phyloP scores from a whole-genome alignment of 2,113 vertebrate genomes.

The pig (Sus scrofa) region T2T-Sscrofa CM000818.6:44072001-44072500 shows the following conservation, averaged over 20 bases:
- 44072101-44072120: slow-evolving; percentile 78
- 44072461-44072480: not conserved
- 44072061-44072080: slow-evolving; percentile 76
- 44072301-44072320: slow-evolving; percentile 72
- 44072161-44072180: not conserved
- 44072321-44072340: slow-evolving; percentile 81
- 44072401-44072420: slow-evolving; percentile 78
- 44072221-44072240: slow-evolving; percentile 68
- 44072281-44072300: slow-evolving; percentile 82
- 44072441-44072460: slow-evolving; percentile 75
- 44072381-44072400: not conserved
- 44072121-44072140: slow-evolving; percentile 59
- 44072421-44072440: slow-evolving; percentile 80
- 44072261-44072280: slow-evolving; percentile 68
- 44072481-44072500: slow-evolving; percentile 63
- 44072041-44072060: slow-evolving; percentile 69
- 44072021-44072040: slow-evolving; percentile 71
- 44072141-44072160: slow-evolving; percentile 63
- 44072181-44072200: slow-evolving; percentile 14
- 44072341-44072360: slow-evolving; percentile 79
- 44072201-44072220: slow-evolving; percentile 48
- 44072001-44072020: slow-evolving; percentile 69
- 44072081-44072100: slow-evolving; percentile 62
- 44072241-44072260: slow-evolving; percentile 61
- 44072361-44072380: slow-evolving; percentile 69